These are phyloP conservation scores for Chelonus insularis DNA, from an alignment of 1,140 invertebrate genomes.

Conservation along the genomic window DNA sequence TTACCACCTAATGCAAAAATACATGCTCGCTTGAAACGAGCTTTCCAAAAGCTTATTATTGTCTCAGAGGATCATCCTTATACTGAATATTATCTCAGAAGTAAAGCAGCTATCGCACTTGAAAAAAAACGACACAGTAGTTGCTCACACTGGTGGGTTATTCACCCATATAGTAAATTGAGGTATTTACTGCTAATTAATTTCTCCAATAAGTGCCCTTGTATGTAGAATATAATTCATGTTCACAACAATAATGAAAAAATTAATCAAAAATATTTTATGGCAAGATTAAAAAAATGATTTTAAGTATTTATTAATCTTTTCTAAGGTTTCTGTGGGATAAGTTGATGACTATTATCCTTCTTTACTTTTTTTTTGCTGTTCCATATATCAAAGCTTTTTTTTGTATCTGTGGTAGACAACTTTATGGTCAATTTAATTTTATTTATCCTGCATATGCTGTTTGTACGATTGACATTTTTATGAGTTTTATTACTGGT, in stretches of 20 bases:
- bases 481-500: conserved; percentile 46
- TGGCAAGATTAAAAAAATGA: no score
- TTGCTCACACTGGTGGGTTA: conserved; percentile 43
- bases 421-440: conserved; percentile 17
- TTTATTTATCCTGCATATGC: conserved; percentile 31
- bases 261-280: no score
- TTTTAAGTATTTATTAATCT: neutral
- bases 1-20: conserved; percentile 43
- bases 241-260: no score
- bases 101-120: conserved; percentile 40
- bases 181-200: conserved; percentile 28
- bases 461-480: conserved; percentile 41
- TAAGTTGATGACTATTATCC: conserved; percentile 40
- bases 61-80: conserved; percentile 39
- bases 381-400: conserved; percentile 41
- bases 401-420: conserved; percentile 34
- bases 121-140: conserved; percentile 44
- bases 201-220: neutral
- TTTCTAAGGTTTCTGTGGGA: conserved; percentile 44
- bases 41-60: conserved; percentile 43
- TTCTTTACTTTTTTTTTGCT: conserved; percentile 39
- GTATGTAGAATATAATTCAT: no score
- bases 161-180: conserved; percentile 46
- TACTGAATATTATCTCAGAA: conserved; percentile 38
- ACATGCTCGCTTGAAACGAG: conserved; percentile 33